Percentiles rank a stretch among this genome's conserved stretches.
Evolutionary conservation across 2,113 vertebrate genomes (phyloP).

Genomic region (Arenaria interpres): DNA sequence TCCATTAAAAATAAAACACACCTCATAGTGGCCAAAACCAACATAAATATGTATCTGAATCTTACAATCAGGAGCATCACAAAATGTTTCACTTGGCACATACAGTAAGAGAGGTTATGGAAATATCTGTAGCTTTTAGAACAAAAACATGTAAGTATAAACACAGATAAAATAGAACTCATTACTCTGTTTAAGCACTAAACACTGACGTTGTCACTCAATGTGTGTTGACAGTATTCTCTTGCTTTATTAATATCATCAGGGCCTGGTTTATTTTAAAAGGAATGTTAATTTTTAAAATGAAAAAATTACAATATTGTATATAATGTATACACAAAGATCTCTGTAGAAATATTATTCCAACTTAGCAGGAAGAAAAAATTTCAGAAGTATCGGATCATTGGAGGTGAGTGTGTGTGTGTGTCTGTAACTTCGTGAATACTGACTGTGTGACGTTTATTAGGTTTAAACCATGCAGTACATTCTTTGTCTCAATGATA

Average conservation of each 20-base stretch:
- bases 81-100: conserved; percentile 63
- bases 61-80: conserved; percentile 62
- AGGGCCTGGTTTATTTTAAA: conserved; percentile 77
- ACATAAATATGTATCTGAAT: conserved; percentile 45
- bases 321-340: conserved; percentile 89
- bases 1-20: conserved; percentile 55
- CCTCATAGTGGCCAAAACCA: conserved; percentile 62
- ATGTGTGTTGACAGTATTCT: conserved; percentile 81
- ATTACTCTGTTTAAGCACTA: conserved; percentile 79
- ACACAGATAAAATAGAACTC: conserved; percentile 75
- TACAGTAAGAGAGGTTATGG: conserved; percentile 69
- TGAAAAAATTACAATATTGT: conserved; percentile 80
- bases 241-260: conserved; percentile 79
- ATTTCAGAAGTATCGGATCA: conserved; percentile 75
- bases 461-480: conserved; percentile 82
- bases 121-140: conserved; percentile 77
- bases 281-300: conserved; percentile 79
- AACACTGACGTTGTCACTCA: conserved; percentile 74
- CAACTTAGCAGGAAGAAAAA: conserved; percentile 79
- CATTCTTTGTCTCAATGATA: conserved; percentile 81
- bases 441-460: conserved; percentile 81
- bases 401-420: conserved; percentile 81
- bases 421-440: conserved; percentile 82
- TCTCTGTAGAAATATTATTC: conserved; percentile 89
- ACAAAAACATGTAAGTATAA: conserved; percentile 68